Conservation (phyloP, 2,888 invertebrate genomes). For the Agonopterix alstromeriana region DNA sequence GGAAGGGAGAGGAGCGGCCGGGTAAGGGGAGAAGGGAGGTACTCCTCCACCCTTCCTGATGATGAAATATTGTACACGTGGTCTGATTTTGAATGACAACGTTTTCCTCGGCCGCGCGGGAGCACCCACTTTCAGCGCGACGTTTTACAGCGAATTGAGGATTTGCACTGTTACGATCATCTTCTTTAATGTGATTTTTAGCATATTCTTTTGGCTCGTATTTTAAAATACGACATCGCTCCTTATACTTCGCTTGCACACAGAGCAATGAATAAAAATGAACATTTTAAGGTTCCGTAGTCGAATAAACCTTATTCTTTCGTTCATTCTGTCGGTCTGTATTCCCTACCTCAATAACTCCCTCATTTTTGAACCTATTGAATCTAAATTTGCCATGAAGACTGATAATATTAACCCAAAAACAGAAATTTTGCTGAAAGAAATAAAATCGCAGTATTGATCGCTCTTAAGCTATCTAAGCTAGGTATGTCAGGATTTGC, state of each 20-base stretch:
- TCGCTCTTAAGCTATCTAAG: no score
- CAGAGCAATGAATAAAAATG: neutral
- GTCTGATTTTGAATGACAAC: conserved; percentile 84
- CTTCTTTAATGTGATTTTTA: conserved; percentile 27
- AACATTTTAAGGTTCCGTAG: no score
- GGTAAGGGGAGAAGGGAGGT: conserved; percentile 30
- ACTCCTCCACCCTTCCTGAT: conserved; percentile 70
- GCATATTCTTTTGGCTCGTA: neutral
- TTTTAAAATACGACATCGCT: neutral
- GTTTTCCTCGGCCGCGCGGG: conserved; percentile 71
- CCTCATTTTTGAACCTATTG: no score
- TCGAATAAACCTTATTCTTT: no score
- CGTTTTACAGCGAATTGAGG: conserved; percentile 63
- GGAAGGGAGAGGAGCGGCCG: conserved; percentile 21
- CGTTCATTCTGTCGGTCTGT: no score
- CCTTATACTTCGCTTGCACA: neutral
- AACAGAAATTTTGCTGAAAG: no score
- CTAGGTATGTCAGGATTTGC: no score
- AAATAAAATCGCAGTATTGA: no score
- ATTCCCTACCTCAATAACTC: no score
- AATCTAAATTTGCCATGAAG: no score
- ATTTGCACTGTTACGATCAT: conserved; percentile 53
- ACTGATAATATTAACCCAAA: no score
- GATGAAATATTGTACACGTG: conserved; percentile 86
- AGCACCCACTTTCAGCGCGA: conserved; percentile 58